A percentile compares a stretch with the other conserved stretches of the same genome.
phyloP scores from a whole-genome alignment of 1,140 invertebrate species.

The Gonatopus flavifemur region DNA sequence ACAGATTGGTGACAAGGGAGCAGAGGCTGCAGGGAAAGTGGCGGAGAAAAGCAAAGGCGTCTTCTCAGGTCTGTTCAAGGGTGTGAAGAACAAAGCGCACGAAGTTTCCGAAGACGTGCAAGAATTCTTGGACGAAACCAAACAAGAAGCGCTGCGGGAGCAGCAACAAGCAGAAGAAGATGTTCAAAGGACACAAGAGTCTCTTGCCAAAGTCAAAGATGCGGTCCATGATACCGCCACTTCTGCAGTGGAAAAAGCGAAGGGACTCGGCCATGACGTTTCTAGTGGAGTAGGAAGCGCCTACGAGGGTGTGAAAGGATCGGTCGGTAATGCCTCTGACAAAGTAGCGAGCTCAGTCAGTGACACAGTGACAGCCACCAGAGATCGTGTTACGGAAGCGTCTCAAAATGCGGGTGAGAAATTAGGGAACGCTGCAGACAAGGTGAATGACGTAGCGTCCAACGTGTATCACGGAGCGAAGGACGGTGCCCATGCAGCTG shows the following conservation, averaged over 20 bases:
- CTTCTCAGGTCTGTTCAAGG: conserved; percentile 34
- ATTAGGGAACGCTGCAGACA: conserved; percentile 15
- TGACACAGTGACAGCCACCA: no score
- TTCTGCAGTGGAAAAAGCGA: neutral
- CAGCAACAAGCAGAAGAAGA: no score
- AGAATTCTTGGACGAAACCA: conserved; percentile 33
- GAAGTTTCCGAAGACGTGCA: conserved; percentile 28
- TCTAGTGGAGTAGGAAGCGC: neutral
- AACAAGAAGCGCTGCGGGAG: conserved; percentile 26
- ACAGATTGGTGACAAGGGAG: conserved; percentile 13
- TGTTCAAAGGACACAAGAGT: no score
- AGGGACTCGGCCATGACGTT: conserved; percentile 7
- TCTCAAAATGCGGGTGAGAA: conserved; percentile 9
- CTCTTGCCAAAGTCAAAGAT: conserved; percentile 2
- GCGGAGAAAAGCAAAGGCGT: conserved; percentile 38
- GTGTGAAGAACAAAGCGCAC: conserved; percentile 33
- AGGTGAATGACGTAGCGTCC: conserved; percentile 2
- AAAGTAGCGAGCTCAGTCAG: no score
- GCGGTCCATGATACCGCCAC: neutral
- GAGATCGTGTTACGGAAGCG: neutral
- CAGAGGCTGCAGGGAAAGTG: conserved; percentile 35
- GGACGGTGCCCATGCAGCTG: neutral
- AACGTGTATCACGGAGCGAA: no score
- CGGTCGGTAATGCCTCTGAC: neutral
- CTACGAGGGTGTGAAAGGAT: neutral